Conservation (phyloP, 1,140 invertebrate genomes). For the Tetramorium simillimum region DNA sequence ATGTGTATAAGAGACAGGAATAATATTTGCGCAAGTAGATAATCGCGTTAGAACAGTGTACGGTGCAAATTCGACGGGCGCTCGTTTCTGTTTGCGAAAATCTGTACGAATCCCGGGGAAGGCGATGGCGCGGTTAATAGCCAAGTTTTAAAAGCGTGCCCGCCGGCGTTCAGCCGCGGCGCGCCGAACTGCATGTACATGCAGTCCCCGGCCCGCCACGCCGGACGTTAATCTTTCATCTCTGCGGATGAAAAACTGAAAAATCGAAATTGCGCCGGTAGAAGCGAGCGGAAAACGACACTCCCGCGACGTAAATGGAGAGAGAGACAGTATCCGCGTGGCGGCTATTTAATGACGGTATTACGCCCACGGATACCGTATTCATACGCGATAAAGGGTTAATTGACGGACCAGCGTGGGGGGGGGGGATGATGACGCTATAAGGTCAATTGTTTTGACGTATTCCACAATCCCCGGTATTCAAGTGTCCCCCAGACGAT, state of each 20-base stretch:
- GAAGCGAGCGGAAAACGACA: conserved; percentile 4
- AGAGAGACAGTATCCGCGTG: conserved; percentile 34
- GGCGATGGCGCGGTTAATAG: conserved; percentile 10
- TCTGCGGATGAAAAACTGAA: conserved; percentile 56
- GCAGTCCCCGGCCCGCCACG: neutral
- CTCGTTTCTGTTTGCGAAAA: conserved; percentile 36
- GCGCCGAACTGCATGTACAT: neutral
- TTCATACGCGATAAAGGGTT: conserved; percentile 75
- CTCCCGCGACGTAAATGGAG: conserved; percentile 7
- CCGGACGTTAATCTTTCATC: conserved; percentile 51
- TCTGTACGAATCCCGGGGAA: neutral
- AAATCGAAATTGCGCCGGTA: conserved; percentile 47
- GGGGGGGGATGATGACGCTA: conserved; percentile 16
- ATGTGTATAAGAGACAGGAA: conserved; percentile 24
- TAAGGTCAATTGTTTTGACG: conserved; percentile 79
- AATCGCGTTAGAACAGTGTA: conserved; percentile 39
- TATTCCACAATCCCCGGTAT: conserved; percentile 63
- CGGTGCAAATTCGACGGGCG: conserved; percentile 43
- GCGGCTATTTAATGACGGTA: conserved; percentile 71
- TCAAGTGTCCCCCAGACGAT: conserved; percentile 40
- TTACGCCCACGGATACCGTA: conserved; percentile 70
- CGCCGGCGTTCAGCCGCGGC: neutral
- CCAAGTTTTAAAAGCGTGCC: conserved; percentile 35
- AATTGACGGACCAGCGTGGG: conserved; percentile 68
- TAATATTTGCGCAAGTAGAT: conserved; percentile 56